Evolutionary conservation across 2,888 invertebrate species (phyloP).

Genomic region (Calliopum simillimum): DNA sequence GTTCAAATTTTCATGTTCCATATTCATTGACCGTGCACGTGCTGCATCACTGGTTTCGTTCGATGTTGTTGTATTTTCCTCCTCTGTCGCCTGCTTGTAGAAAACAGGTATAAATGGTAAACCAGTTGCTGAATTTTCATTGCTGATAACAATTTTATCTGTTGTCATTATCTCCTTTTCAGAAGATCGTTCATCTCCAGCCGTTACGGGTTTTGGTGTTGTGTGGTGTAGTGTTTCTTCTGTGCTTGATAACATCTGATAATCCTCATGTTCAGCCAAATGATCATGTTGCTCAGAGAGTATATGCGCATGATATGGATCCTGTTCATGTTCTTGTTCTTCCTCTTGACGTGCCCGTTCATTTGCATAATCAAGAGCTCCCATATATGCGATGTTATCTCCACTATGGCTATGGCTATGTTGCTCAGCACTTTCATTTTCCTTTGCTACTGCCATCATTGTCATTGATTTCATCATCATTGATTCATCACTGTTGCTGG

Average conservation of each 20-base stretch:
- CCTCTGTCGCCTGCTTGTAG: constrained; percentile 34
- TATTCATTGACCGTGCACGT: constrained; percentile 62
- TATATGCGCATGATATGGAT: constrained; percentile 64
- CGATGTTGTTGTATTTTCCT: constrained; percentile 30
- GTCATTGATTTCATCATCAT: constrained; percentile 39
- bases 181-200: constrained; percentile 39
- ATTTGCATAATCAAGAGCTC: constrained; percentile 34
- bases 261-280: constrained; percentile 63
- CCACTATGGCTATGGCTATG: constrained; percentile 33
- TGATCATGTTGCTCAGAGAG: constrained; percentile 63
- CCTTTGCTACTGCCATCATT: constrained; percentile 36
- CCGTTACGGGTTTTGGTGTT: constrained; percentile 31
- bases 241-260: constrained; percentile 59
- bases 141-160: constrained; percentile 52
- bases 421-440: constrained; percentile 39
- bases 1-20: constrained; percentile 50
- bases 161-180: constrained; percentile 39
- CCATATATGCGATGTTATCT: constrained; percentile 23
- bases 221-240: constrained; percentile 50
- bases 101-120: constrained; percentile 44
- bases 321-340: constrained; percentile 53
- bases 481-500: constrained; percentile 58
- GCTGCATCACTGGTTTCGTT: constrained; percentile 48
- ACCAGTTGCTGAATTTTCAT: constrained; percentile 56
- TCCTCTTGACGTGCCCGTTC: constrained; percentile 11